Base-by-base conservation (phyloP, 2,797 vertebrate species). In the Cyclura pinguis region DNA sequence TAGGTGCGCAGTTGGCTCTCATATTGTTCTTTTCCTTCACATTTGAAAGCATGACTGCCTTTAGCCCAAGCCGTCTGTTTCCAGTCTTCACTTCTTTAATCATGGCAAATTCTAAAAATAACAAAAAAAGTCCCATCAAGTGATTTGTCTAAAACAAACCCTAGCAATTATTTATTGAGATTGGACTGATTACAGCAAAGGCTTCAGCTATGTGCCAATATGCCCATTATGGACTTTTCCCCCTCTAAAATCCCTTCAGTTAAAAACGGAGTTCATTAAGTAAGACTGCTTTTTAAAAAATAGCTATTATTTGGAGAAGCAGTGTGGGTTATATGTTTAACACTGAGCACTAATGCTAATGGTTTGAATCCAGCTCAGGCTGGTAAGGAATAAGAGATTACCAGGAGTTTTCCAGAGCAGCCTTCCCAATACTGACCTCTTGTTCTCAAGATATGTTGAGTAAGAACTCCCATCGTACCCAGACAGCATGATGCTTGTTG, bases 121-220 rank as follows among this genome's bases (percentile, higher is more conserved):
- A 90, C 92, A 76, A 92, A 88, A 83, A 89, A 86, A 95, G 64
- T 92, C 80, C 88, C 92, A 86, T 13, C 9, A 84, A 95, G 90
- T 87, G 78, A 86, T 47, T 50, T 87, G 92, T 95, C 94, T 81
- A 87, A 93, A 93, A 93, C 72, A 80, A 91, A 87, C 50, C 42
- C 94, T 27, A 0, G 69, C 64, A 91, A 92, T 84, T 88, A 92
- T 95, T 95, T 96, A 86, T 93, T 93, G 87, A 93, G 81, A 52
- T 92, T 96, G 86, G 86, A 77, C 24, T 90, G 92, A 89, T 88
- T 94, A 92, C 85, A 93, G 74, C 74, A 86, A 18, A 91, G 55
- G 83, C 50, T 80, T 91, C 78, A 92, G 85, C 89, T 0, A 0
- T 77, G 72, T 91, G 67, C 86, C 92, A 94, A 29, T 85, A 69